Evolutionary conservation across 2,888 invertebrate species (phyloP).

Genomic region (Coelopa pilipes): DNA sequence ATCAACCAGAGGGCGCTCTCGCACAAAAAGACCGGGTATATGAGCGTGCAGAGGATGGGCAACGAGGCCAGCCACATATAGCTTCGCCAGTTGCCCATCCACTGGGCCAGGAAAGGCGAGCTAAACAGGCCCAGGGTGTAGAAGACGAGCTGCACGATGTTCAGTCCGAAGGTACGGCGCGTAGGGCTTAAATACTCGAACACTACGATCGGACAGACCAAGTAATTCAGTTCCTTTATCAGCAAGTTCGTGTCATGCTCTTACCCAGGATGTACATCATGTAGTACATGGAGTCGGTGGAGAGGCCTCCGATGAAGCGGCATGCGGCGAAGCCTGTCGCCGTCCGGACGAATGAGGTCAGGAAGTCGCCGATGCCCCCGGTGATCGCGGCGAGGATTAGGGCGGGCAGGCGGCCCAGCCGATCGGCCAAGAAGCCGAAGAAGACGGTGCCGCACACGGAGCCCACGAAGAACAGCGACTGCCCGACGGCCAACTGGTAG

Average conservation of each 20-base stretch:
- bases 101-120: conserved; percentile 68
- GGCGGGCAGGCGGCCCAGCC: conserved; percentile 69
- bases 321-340: conserved; percentile 67
- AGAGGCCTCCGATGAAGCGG: conserved; percentile 70
- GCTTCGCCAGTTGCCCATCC: conserved; percentile 67
- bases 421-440: conserved; percentile 71
- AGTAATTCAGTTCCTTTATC: background rate
- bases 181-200: conserved; percentile 71
- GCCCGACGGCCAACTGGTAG: conserved; percentile 70
- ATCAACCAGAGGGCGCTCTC: conserved; percentile 73
- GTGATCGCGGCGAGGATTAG: conserved; percentile 69
- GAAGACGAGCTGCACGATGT: conserved; percentile 70
- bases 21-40: conserved; percentile 68
- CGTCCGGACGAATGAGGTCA: conserved; percentile 67
- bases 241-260: conserved; percentile 15
- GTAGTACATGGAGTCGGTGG: conserved; percentile 70
- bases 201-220: conserved; percentile 59
- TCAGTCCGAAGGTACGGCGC: conserved; percentile 70
- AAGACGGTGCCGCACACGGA: conserved; percentile 70
- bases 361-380: conserved; percentile 68
- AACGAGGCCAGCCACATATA: conserved; percentile 68
- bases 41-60: conserved; percentile 66
- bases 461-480: conserved; percentile 72
- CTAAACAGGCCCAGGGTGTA: conserved; percentile 69
- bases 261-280: conserved; percentile 72